Percentiles rank a stretch among this genome's conserved stretches.
Conservation (phyloP, 2,113 vertebrate genomes). For the Microcebus tavaratra region DNA sequence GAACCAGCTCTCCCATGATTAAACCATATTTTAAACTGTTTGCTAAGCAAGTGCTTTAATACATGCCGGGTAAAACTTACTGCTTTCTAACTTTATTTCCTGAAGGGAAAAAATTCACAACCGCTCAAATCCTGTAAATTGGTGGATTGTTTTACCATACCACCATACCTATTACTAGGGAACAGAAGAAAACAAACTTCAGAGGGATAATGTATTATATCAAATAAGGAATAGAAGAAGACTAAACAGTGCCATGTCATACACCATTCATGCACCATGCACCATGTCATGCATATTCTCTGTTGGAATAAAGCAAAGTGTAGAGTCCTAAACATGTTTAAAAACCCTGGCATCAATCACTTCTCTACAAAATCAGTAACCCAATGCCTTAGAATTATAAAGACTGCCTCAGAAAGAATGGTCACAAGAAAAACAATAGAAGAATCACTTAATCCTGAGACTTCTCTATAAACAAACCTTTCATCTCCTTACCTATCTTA, state of each 20-base stretch:
- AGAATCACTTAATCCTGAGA: neutral
- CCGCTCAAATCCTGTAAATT: neutral
- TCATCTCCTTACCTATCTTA: neutral
- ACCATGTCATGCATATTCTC: neutral
- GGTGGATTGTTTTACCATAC: conserved; percentile 30
- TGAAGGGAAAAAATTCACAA: neutral
- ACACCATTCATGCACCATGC: neutral
- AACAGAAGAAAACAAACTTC: conserved; percentile 25
- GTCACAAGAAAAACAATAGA: neutral
- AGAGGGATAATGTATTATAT: neutral
- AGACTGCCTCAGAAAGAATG: neutral
- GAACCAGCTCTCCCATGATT: neutral
- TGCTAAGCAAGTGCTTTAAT: conserved; percentile 42
- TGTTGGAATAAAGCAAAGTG: neutral
- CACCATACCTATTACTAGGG: neutral
- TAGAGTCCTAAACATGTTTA: neutral
- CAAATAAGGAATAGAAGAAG: neutral
- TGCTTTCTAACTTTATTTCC: conserved; percentile 28
- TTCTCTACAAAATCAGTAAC: conserved; percentile 1
- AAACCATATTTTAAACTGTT: neutral
- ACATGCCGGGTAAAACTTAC: neutral
- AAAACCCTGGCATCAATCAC: neutral
- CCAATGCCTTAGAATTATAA: neutral
- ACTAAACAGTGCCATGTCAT: neutral
- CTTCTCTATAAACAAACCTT: neutral